Percentiles rank a stretch among this genome's conserved stretches.
These are phyloP conservation scores for Orius insidiosus DNA, from an alignment of 1,140 invertebrate species.

Conservation along the genomic window DNA sequence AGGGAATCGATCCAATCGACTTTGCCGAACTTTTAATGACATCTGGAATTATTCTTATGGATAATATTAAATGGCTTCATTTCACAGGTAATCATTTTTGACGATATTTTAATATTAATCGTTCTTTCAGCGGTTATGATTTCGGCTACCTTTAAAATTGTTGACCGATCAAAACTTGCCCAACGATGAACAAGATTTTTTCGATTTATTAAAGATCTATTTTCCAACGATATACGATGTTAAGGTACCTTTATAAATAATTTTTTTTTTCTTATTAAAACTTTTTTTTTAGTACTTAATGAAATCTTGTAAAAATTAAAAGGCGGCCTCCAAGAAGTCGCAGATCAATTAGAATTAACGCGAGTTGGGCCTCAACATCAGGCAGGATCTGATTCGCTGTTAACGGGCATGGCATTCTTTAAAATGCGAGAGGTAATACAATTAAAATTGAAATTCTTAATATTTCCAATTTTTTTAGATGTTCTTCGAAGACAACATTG, in stretches of 20 bases:
- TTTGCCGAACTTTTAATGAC: slow-evolving; percentile 96
- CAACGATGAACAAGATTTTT: slow-evolving; percentile 85
- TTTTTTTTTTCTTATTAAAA: no score
- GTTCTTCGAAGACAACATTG: slow-evolving; percentile 96
- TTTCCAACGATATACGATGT: slow-evolving; percentile 97
- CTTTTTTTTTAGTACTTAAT: slow-evolving; percentile 74
- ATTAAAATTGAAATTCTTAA: no score
- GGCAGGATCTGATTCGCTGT: slow-evolving; percentile 89
- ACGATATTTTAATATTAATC: slow-evolving; percentile 4
- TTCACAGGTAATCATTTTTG: slow-evolving; percentile 45
- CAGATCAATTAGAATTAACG: slow-evolving; percentile 74
- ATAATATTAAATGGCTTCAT: slow-evolving; percentile 96
- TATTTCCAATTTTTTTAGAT: slow-evolving; percentile 69
- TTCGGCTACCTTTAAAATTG: slow-evolving; percentile 98
- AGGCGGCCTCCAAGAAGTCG: slow-evolving; percentile 91
- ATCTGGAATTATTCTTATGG: slow-evolving; percentile 86
- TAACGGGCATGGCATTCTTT: slow-evolving; percentile 97
- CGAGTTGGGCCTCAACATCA: slow-evolving; percentile 93
- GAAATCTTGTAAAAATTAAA: slow-evolving; percentile 97
- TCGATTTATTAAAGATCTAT: slow-evolving; percentile 79
- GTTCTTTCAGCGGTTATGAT: slow-evolving; percentile 74
- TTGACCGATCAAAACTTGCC: slow-evolving; percentile 80
- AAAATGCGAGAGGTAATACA: slow-evolving; percentile 96
- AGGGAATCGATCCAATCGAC: slow-evolving; percentile 88
- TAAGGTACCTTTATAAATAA: slow-evolving; percentile 39